Evolutionary conservation across 2,113 vertebrate species (phyloP).

Genomic region (Macheiramphus alcinus): DNA sequence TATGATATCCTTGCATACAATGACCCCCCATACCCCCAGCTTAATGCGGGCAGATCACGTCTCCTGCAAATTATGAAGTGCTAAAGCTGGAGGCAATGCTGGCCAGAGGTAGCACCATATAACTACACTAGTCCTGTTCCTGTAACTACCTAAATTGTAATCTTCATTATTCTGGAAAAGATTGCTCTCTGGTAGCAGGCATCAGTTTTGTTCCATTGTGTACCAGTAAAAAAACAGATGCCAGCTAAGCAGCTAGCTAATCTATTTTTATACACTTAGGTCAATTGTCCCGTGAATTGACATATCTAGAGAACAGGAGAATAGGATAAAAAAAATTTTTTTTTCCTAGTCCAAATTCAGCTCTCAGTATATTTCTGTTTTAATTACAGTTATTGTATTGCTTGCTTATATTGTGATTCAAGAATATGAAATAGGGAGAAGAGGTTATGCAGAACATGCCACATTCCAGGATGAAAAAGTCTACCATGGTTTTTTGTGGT

Average conservation of each 20-base stretch:
- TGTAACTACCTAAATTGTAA: not conserved
- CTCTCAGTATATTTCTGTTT: not conserved
- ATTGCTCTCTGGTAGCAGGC: not conserved
- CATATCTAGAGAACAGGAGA: not conserved
- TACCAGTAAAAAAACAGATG: not conserved
- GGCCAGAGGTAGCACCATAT: not conserved
- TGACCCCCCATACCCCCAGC: not conserved
- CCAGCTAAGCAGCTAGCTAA: not conserved
- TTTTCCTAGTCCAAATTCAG: not conserved
- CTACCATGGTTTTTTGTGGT: not conserved
- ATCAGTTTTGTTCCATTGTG: slow-evolving; percentile 6
- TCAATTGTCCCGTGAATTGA: not conserved
- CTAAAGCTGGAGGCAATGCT: not conserved
- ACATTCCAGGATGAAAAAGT: not conserved
- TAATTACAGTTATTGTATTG: not conserved
- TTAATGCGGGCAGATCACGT: not conserved
- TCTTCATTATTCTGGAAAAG: not conserved
- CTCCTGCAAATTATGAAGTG: slow-evolving; percentile 17
- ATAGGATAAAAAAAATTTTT: not conserved
- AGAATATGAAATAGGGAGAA: not conserved
- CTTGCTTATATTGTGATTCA: not conserved
- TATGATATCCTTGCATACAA: not conserved
- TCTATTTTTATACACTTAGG: slow-evolving; percentile 29
- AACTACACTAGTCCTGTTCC: not conserved
- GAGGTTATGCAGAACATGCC: not conserved